Evolutionary conservation across 2,113 vertebrate genomes (phyloP), one percentile per base, ranked within the genome.

Genomic region (Thamnaconus septentrionalis): DNA sequence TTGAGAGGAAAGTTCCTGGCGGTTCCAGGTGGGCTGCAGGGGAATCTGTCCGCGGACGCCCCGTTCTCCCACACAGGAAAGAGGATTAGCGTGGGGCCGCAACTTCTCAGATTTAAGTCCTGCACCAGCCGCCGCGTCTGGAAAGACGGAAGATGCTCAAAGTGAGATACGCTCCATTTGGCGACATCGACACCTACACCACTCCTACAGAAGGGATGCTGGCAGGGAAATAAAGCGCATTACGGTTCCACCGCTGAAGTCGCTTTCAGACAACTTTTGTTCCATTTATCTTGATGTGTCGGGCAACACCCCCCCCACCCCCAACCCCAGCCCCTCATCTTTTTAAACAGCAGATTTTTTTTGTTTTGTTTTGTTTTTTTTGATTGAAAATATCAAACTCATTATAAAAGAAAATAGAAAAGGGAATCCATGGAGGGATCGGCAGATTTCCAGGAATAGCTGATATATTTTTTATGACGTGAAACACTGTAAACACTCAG

Each of bases 141-240:
- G 39, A 66, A 41, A 53, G 56, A 64, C 69, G 47, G 71, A 5
- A 48, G 40, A 74, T 64, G 47, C 56, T 61, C 69, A 54, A 63
- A 75, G 12, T 63, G 31, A 67, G 59, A 72, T 76, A 66, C 64
- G 9, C 8, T 41, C 51, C 64, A 8, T 59, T 66, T 63, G 51
- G 59, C 78, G 69, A 74, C n/a, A 53, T 41, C 61, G 61, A 69
- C 63, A 65, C 69, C 73, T 71, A 68, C 66, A 40, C 39, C 6
- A 11, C 59, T 69, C 63, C 62, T 51, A 65, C 55, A n/a, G 68
- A 78, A 58, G 41, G 59, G 48, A 75, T 70, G 62, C 64, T 68
- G 54, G 81, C 66, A 70, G 60, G 49, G 61, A 76, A 69, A 66
- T 68, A 79, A 76, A 62, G 50, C 41, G 43, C 0, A 69, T 80